phyloP scores from a whole-genome alignment of 2,888 invertebrate species.

The Iphiclides podalirius region DNA sequence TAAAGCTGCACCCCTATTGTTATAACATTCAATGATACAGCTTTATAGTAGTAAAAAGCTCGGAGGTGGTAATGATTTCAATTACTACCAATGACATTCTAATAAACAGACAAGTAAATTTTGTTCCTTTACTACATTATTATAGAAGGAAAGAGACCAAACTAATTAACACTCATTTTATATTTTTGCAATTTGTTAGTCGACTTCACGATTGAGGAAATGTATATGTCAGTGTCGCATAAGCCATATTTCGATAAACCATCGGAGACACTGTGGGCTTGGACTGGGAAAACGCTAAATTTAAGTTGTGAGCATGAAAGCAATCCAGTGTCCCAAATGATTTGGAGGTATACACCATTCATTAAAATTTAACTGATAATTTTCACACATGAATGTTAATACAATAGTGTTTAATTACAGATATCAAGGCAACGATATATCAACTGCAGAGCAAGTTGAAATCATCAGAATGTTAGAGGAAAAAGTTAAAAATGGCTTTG shows the following conservation, averaged over 20 bases:
- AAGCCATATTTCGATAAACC: constrained; percentile 48
- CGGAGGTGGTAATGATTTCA: too few species aligned
- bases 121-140: too few species aligned
- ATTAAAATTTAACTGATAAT: too few species aligned
- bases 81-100: too few species aligned
- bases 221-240: constrained; percentile 52
- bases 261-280: constrained; percentile 51
- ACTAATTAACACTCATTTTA: too few species aligned
- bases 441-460: constrained; percentile 37
- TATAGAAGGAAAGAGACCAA: too few species aligned
- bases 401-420: constrained; percentile 31
- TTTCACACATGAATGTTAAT: background rate
- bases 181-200: too few species aligned
- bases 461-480: constrained; percentile 39
- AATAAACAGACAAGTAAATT: too few species aligned
- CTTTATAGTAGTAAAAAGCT: too few species aligned
- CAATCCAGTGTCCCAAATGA: constrained; percentile 50
- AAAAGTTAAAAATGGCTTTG: constrained; percentile 14
- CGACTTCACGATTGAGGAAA: constrained; percentile 34
- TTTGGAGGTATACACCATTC: constrained; percentile 60
- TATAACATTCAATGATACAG: too few species aligned
- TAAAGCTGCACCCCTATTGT: too few species aligned
- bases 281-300: constrained; percentile 51
- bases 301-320: constrained; percentile 55
- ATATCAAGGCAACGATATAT: constrained; percentile 38